Conservation (phyloP, 1,140 invertebrate species). For the Pseudomyrmex gracilis region DNA sequence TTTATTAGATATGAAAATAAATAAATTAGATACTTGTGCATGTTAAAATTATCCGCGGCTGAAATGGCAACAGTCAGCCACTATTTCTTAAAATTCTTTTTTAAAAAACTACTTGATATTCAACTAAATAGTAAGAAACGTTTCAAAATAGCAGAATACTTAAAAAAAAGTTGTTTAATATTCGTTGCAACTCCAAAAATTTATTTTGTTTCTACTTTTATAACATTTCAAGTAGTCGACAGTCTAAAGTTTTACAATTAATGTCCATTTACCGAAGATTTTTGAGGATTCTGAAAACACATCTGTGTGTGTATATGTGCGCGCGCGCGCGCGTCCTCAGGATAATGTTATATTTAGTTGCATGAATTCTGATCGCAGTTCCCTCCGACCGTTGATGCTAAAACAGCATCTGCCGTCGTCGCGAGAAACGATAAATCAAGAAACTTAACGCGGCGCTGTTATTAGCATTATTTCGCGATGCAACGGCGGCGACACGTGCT, state of each 20-base stretch:
- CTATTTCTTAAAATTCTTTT: too few species aligned
- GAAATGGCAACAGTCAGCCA: too few species aligned
- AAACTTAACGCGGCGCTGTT: constrained; percentile 29
- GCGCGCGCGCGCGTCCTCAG: not conserved
- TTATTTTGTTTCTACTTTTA: too few species aligned
- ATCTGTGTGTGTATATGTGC: not conserved
- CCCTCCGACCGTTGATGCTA: not conserved
- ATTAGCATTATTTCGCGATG: constrained; percentile 39
- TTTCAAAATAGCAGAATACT: too few species aligned
- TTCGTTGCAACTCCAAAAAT: too few species aligned
- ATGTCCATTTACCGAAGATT: not conserved
- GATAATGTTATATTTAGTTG: not conserved
- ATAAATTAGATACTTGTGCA: too few species aligned
- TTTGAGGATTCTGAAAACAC: not conserved
- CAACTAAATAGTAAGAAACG: too few species aligned
- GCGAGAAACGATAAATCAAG: constrained; percentile 41
- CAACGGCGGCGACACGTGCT: constrained; percentile 35
- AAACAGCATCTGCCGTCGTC: not conserved
- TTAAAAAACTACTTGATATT: too few species aligned
- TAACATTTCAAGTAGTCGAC: too few species aligned
- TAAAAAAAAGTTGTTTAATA: too few species aligned
- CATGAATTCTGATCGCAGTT: not conserved
- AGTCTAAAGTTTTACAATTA: not conserved
- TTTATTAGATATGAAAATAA: too few species aligned
- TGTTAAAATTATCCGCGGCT: too few species aligned